Evolutionary conservation across 2,113 vertebrate species (phyloP).

Genomic region (Gymnocephalus cernua): DNA sequence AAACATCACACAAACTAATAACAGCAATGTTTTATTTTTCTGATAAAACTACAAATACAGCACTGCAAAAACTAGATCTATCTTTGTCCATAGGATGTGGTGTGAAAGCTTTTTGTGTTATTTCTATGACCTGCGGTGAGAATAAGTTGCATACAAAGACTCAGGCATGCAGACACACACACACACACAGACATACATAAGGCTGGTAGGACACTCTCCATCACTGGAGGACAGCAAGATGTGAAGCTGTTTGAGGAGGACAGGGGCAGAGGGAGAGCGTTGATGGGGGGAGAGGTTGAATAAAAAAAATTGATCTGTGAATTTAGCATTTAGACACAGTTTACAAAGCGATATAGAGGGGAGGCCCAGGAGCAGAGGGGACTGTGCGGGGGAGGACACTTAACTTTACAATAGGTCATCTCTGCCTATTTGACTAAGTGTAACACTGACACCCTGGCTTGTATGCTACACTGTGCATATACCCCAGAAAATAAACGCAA

Average conservation of each 20-base stretch:
- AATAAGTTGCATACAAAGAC: slow-evolving; percentile 17
- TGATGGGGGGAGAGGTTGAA: slow-evolving; percentile 80
- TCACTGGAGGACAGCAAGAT: slow-evolving; percentile 77
- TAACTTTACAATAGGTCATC: slow-evolving; percentile 84
- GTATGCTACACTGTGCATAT: slow-evolving; percentile 12
- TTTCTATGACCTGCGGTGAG: not conserved
- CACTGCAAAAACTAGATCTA: not conserved
- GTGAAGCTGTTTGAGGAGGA: slow-evolving; percentile 73
- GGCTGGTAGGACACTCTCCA: slow-evolving; percentile 60
- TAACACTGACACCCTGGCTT: slow-evolving; percentile 33
- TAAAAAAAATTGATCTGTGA: slow-evolving; percentile 86
- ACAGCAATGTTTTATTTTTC: not conserved
- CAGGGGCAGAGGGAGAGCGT: slow-evolving; percentile 62
- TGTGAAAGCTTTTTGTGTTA: slow-evolving; percentile 5
- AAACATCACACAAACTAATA: not conserved
- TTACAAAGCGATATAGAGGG: slow-evolving; percentile 84
- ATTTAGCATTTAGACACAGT: slow-evolving; percentile 90
- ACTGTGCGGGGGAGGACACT: slow-evolving; percentile 68
- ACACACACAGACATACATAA: slow-evolving; percentile 3
- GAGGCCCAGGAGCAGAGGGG: slow-evolving; percentile 68
- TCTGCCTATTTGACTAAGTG: slow-evolving; percentile 70
- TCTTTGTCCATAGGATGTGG: not conserved
- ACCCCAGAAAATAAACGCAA: slow-evolving; percentile 25
- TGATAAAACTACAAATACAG: not conserved
- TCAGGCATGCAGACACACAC: slow-evolving; percentile 8